These are phyloP conservation scores for Thereva unica DNA, from an alignment of 2,888 invertebrate genomes.

Conservation along the genomic window DNA sequence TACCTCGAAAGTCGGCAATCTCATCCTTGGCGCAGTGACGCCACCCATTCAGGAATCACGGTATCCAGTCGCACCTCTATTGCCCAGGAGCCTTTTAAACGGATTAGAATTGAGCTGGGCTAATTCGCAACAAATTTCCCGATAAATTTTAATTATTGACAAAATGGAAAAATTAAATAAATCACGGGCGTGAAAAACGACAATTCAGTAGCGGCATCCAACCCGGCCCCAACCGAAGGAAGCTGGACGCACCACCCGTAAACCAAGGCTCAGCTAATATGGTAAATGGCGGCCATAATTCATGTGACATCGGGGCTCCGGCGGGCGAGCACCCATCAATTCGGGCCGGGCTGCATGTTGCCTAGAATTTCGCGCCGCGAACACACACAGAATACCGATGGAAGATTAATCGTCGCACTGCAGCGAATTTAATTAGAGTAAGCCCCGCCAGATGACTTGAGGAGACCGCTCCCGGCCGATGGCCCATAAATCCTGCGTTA, in stretches of 20 bases:
- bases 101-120: constrained; percentile 14
- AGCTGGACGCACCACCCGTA: constrained; percentile 7
- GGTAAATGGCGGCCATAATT: constrained; percentile 17
- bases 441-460: too few species aligned
- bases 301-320: constrained; percentile 12
- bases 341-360: too few species aligned
- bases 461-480: too few species aligned
- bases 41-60: too few species aligned
- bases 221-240: not conserved
- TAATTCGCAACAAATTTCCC: constrained; percentile 26
- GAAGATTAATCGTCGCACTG: too few species aligned
- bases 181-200: not conserved
- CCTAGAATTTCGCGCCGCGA: too few species aligned
- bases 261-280: not conserved
- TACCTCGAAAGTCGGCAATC: not conserved
- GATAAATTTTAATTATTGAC: constrained; percentile 38
- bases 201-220: not conserved
- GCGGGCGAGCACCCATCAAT: not conserved
- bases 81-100: constrained; percentile 5
- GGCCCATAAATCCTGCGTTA: too few species aligned
- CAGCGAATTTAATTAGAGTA: too few species aligned
- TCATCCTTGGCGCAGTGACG: too few species aligned
- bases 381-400: too few species aligned
- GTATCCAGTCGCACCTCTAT: too few species aligned
- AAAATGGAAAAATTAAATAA: constrained; percentile 33